Conservation (phyloP, 2,797 vertebrate species). For the Sebastes iracundus region DNA sequence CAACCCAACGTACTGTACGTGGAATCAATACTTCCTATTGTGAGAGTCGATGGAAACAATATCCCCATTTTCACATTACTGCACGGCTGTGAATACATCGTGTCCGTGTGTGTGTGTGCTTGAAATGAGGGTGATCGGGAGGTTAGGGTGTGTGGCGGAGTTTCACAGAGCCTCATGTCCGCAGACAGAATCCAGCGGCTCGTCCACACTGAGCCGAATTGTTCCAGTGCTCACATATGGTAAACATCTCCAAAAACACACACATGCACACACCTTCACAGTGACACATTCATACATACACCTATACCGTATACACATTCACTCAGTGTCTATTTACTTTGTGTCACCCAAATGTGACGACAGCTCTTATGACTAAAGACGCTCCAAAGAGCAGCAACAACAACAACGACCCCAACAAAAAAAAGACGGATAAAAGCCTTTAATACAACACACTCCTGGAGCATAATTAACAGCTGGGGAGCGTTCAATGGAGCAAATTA, state of each 20-base stretch:
- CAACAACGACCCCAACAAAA: background rate
- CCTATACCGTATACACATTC: constrained; percentile 17
- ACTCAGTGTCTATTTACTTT: constrained; percentile 32
- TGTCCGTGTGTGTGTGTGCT: constrained; percentile 19
- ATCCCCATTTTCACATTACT: constrained; percentile 34
- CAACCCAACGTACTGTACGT: constrained; percentile 30
- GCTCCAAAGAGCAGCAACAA: constrained; percentile 1
- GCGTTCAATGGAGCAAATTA: constrained; percentile 42
- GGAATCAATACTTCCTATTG: constrained; percentile 74
- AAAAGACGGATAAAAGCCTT: background rate
- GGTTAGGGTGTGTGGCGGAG: constrained; percentile 32
- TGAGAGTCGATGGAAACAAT: constrained; percentile 56
- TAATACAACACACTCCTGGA: constrained; percentile 10
- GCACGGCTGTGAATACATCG: background rate
- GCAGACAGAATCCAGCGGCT: constrained; percentile 71
- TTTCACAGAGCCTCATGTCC: constrained; percentile 40
- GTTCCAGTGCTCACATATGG: constrained; percentile 75
- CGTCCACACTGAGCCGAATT: constrained; percentile 72
- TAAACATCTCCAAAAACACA: constrained; percentile 70
- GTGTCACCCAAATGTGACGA: constrained; percentile 28
- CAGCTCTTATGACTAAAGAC: constrained; percentile 8
- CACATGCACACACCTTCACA: constrained; percentile 20
- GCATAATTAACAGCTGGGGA: constrained; percentile 16
- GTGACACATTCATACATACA: constrained; percentile 10
- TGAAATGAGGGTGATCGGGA: constrained; percentile 41